Evolutionary conservation across 2,113 vertebrate species (phyloP), one percentile per base, ranked within the genome.

Genomic region (Formicarius rufipectus): DNA sequence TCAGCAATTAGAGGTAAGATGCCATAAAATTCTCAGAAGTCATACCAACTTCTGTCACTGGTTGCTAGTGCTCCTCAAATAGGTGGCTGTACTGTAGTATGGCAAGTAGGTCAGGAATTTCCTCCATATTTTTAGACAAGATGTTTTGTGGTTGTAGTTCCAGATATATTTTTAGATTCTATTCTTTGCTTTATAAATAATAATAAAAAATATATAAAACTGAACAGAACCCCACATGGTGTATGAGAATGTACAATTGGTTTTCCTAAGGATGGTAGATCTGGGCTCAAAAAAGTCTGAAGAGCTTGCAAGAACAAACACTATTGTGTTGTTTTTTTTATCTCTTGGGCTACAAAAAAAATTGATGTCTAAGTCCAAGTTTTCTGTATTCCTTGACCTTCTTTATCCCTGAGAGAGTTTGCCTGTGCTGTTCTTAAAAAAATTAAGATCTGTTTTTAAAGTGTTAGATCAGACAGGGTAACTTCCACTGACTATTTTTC

Each of bases 1-100:
- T 87, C 90, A 93, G 52, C 62, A 95, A 79, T 91, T 87, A 84
- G 69, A 67, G 23, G 42, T 75, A 89, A 91, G 35, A n/a, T 76
- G 53, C 44, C 68, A 78, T 78, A 84, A 89, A 89, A 75, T 75
- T 89, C 55, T 82, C 64, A 67, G 37, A 91, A 95, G 69, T 77
- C 68, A 73, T n/a, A 90, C 23, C 68, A 83, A 14, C 5, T 49
- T 24, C 42, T 81, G 55, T 62, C 18, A 55, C 14, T 53, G 4
- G 33, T 87, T 89, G 19, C 67, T 47, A 42, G 42, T 63, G 20
- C 8, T 91, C 25, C 56, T 87, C 56, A 71, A 68, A 71, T 16
- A 47, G 6, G 33, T 67, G 33, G 2, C 35, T 59, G 22, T 67
- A 37, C n/a, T 83, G 22, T 59, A 37, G 22, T 63, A 30, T 5